A percentile compares a stretch with the other conserved stretches of the same genome.
These are phyloP conservation scores for Drosophila truncata DNA, from an alignment of 1,140 invertebrate genomes.

Conservation along the genomic window DNA sequence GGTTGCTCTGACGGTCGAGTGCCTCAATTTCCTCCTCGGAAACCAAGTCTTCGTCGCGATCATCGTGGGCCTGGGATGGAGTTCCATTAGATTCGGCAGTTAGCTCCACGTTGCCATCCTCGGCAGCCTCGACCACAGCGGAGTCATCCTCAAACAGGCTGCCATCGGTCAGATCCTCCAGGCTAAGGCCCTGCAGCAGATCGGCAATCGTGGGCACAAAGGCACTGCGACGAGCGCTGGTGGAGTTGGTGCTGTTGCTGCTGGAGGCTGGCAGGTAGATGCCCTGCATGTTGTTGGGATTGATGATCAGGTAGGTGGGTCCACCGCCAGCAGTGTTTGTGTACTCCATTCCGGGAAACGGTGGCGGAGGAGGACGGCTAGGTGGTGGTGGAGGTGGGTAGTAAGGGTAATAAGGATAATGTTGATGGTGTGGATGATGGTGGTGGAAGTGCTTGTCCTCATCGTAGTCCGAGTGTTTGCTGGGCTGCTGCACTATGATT, in stretches of 20 bases:
- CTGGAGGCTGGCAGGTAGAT: slow-evolving; percentile 22
- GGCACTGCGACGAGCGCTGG: slow-evolving; percentile 4
- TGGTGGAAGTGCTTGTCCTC: slow-evolving; percentile 28
- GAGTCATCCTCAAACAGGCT: slow-evolving; percentile 50
- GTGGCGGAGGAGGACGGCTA: slow-evolving; percentile 12
- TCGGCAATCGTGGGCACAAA: slow-evolving; percentile 25
- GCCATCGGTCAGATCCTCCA: slow-evolving; percentile 36
- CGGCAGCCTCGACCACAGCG: slow-evolving; percentile 34
- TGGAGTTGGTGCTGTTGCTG: slow-evolving; percentile 9
- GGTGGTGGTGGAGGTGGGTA: slow-evolving; percentile 24
- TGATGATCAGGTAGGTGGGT: slow-evolving; percentile 54
- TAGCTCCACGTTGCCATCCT: slow-evolving; percentile 6
- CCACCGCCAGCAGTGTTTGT: not conserved
- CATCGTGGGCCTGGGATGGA: slow-evolving; percentile 9
- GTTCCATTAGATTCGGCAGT: not conserved
- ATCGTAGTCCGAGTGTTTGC: slow-evolving; percentile 2
- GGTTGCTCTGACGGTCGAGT: slow-evolving; percentile 53
- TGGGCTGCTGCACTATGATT: slow-evolving; percentile 44
- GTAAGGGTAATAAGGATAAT: slow-evolving; percentile 30
- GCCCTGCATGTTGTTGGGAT: slow-evolving; percentile 66
- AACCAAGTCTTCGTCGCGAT: slow-evolving; percentile 32
- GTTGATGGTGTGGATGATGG: slow-evolving; percentile 12
- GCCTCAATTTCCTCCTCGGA: slow-evolving; percentile 46
- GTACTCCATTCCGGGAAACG: slow-evolving; percentile 28
- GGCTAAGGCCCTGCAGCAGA: slow-evolving; percentile 45